Evolutionary conservation across 2,888 invertebrate genomes (phyloP).

Genomic region (Diachrysia chrysitis): DNA sequence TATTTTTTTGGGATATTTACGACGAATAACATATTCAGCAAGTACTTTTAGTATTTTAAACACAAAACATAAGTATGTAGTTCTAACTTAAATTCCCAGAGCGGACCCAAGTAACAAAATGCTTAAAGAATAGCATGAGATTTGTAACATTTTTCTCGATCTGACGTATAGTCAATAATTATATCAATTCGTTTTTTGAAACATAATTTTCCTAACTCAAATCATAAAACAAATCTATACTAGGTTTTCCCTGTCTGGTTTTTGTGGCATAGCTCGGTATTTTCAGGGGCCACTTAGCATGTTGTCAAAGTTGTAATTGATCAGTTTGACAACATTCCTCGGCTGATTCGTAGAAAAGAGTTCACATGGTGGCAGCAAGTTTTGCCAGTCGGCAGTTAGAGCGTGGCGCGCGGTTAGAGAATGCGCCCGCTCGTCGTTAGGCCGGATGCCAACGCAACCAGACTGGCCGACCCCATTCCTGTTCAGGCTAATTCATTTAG

Average conservation of each 20-base stretch:
- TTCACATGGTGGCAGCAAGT: conserved; percentile 58
- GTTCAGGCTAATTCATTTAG: conserved; percentile 86
- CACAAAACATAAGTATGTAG: too few relatives aligned
- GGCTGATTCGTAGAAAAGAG: conserved; percentile 52
- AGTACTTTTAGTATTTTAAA: too few relatives aligned
- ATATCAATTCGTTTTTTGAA: too few relatives aligned
- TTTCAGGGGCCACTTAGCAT: conserved; percentile 32
- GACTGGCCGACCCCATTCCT: conserved; percentile 88
- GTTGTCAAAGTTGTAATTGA: conserved; percentile 25
- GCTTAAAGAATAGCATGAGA: too few relatives aligned
- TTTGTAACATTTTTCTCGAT: too few relatives aligned
- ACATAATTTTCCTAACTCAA: neutral
- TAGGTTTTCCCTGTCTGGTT: conserved; percentile 32
- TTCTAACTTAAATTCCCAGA: too few relatives aligned
- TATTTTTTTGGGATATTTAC: too few relatives aligned
- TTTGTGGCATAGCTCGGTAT: conserved; percentile 21
- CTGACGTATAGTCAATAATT: too few relatives aligned
- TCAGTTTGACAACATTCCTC: conserved; percentile 53
- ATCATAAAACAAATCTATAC: conserved; percentile 18
- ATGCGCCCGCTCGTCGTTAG: conserved; percentile 86
- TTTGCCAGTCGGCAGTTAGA: conserved; percentile 58
- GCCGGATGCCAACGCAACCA: conserved; percentile 88
- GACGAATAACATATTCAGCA: too few relatives aligned
- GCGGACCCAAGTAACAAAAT: too few relatives aligned
- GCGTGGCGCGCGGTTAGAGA: conserved; percentile 70